phyloP scores from a whole-genome alignment of 2,797 vertebrate genomes.

The Atherinosoma microstoma region DNA sequence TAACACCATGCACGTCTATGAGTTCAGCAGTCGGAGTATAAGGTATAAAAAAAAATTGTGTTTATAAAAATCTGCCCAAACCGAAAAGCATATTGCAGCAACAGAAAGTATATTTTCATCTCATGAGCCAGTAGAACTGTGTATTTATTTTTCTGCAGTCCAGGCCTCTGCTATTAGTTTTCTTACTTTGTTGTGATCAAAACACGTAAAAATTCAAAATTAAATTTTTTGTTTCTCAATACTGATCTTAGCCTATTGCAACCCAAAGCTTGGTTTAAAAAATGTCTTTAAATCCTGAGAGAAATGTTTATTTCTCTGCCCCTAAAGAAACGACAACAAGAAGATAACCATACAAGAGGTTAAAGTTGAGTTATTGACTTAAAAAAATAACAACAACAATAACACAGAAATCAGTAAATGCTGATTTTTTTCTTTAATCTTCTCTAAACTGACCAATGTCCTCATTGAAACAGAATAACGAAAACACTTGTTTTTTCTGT shows the following conservation, averaged over 20 bases:
- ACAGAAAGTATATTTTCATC: not conserved
- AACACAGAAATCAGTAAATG: not conserved
- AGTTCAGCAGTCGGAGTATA: not conserved
- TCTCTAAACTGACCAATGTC: not conserved
- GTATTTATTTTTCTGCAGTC: not conserved
- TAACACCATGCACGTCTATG: not conserved
- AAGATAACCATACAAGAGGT: not conserved
- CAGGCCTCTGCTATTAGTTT: not conserved
- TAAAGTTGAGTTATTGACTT: not conserved
- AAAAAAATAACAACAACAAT: not conserved
- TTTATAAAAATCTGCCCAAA: too few species aligned
- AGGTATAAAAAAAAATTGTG: too few species aligned
- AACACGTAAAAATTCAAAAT: not conserved
- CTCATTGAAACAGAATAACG: not conserved
- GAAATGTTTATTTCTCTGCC: not conserved
- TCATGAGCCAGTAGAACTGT: not conserved
- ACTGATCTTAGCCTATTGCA: not conserved
- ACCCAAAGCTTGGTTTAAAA: not conserved
- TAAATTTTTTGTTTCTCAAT: not conserved
- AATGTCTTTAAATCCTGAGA: too few species aligned
- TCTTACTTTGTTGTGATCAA: not conserved
- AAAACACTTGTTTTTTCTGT: conserved; percentile 5
- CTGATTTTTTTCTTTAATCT: not conserved
- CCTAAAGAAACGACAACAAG: not conserved
- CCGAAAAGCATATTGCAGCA: not conserved